phyloP scores from a whole-genome alignment of 2,888 invertebrate genomes.

The Orthosia incerta region DNA sequence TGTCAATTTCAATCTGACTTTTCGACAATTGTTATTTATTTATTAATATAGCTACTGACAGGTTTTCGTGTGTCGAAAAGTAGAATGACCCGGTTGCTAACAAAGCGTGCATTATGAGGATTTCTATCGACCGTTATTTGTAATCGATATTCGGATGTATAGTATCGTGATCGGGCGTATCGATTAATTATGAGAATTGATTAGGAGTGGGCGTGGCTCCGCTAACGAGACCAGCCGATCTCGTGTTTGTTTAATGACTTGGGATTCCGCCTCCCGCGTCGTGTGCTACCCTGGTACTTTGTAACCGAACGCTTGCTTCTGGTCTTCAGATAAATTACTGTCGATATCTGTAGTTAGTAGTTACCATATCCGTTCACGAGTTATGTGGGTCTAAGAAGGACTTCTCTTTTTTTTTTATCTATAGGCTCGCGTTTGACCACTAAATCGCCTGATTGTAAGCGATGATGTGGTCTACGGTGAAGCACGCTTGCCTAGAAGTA shows the following conservation, averaged over 20 bases:
- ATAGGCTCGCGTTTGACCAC: no score
- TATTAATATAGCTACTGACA: not conserved
- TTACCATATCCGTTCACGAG: slow-evolving; percentile 21
- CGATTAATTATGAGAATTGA: slow-evolving; percentile 87
- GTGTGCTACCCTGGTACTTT: slow-evolving; percentile 65
- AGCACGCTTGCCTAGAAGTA: no score
- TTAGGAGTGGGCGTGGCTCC: slow-evolving; percentile 81
- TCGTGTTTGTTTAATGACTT: slow-evolving; percentile 87
- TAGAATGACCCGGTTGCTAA: slow-evolving; percentile 32
- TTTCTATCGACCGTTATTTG: slow-evolving; percentile 68
- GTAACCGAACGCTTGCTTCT: slow-evolving; percentile 69
- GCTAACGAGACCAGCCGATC: slow-evolving; percentile 82
- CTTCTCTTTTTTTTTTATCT: no score
- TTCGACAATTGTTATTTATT: no score
- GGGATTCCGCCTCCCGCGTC: slow-evolving; percentile 75
- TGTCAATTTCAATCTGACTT: no score
- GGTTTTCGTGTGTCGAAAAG: not conserved
- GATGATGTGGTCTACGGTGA: no score
- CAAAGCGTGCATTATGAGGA: slow-evolving; percentile 61
- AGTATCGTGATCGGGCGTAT: slow-evolving; percentile 70
- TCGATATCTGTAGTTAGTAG: slow-evolving; percentile 7
- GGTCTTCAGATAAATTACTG: slow-evolving; percentile 72
- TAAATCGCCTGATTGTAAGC: no score
- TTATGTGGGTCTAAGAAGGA: not conserved
- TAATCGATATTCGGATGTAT: slow-evolving; percentile 77